Evolutionary conservation across 1,140 invertebrate genomes (phyloP).

Genomic region (Papilio aristodemus): DNA sequence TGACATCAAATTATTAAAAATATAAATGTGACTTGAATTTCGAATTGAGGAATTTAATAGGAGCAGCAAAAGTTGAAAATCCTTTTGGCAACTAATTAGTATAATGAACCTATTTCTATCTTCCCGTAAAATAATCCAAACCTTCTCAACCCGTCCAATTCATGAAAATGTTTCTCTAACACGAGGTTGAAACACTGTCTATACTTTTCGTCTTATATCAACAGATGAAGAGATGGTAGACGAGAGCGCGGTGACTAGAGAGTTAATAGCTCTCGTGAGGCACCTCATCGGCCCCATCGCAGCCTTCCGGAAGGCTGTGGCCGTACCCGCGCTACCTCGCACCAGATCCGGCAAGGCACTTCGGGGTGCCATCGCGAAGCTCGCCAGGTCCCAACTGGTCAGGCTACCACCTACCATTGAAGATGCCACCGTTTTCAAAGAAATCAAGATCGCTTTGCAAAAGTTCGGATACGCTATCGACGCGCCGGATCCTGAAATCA

Average conservation of each 20-base stretch:
- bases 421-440: constrained; percentile 89
- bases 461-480: constrained; percentile 87
- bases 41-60: too few relatives aligned
- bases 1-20: too few relatives aligned
- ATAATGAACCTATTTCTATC: too few relatives aligned
- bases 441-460: constrained; percentile 87
- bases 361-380: constrained; percentile 90
- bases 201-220: constrained; percentile 1
- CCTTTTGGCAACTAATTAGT: too few relatives aligned
- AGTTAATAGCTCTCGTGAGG: constrained; percentile 87
- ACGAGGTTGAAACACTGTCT: background rate
- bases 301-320: constrained; percentile 88
- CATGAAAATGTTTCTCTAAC: too few relatives aligned
- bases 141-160: too few relatives aligned
- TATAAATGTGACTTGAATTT: too few relatives aligned
- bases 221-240: constrained; percentile 71
- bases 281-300: constrained; percentile 94
- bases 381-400: constrained; percentile 89
- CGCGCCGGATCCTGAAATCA: constrained; percentile 83
- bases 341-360: constrained; percentile 91
- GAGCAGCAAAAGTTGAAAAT: too few relatives aligned
- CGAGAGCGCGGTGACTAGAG: constrained; percentile 74
- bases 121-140: too few relatives aligned
- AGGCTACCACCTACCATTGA: constrained; percentile 93
- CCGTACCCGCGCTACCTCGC: constrained; percentile 89